Conservation (phyloP, 2,888 invertebrate genomes). For the Elmis aenea region DNA sequence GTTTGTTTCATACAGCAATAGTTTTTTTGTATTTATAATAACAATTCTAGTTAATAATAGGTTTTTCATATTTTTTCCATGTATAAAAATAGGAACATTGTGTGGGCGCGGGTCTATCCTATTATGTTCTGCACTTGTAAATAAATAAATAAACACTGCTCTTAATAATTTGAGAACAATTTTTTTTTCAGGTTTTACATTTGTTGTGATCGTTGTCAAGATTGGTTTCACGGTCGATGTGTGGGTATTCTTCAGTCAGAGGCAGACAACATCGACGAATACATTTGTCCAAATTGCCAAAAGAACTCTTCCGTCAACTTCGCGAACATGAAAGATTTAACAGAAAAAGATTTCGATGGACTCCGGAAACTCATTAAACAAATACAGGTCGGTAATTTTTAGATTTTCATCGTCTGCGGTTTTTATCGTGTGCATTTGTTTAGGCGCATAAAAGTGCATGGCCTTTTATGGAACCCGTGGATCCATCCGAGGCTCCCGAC, state of each 20-base stretch:
- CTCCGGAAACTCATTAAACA: slow-evolving; percentile 83
- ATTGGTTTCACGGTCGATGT: slow-evolving; percentile 98
- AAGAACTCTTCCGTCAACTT: slow-evolving; percentile 83
- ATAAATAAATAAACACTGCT: too few species aligned
- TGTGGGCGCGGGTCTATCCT: too few species aligned
- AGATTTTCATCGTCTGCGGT: neutral
- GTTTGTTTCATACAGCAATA: too few species aligned
- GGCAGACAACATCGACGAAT: slow-evolving; percentile 92
- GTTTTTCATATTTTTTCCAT: too few species aligned
- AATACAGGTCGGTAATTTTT: slow-evolving; percentile 60
- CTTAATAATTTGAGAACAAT: too few species aligned
- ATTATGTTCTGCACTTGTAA: too few species aligned
- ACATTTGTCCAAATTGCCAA: slow-evolving; percentile 94
- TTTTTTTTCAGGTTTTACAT: slow-evolving; percentile 82
- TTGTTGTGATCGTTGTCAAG: slow-evolving; percentile 97
- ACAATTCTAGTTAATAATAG: too few species aligned
- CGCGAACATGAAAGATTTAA: slow-evolving; percentile 84
- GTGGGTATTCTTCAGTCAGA: slow-evolving; percentile 92
- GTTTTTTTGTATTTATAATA: too few species aligned
- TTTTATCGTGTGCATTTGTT: slow-evolving; percentile 11
- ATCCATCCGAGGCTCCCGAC: slow-evolving; percentile 92
- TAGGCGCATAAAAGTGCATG: slow-evolving; percentile 93
- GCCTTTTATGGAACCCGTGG: slow-evolving; percentile 97
- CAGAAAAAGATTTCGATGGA: slow-evolving; percentile 73
- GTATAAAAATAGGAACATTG: too few species aligned